Evolutionary conservation across 2,888 invertebrate genomes (phyloP), one percentile per base, ranked within the genome.

Genomic region (Taenaris catops): DNA sequence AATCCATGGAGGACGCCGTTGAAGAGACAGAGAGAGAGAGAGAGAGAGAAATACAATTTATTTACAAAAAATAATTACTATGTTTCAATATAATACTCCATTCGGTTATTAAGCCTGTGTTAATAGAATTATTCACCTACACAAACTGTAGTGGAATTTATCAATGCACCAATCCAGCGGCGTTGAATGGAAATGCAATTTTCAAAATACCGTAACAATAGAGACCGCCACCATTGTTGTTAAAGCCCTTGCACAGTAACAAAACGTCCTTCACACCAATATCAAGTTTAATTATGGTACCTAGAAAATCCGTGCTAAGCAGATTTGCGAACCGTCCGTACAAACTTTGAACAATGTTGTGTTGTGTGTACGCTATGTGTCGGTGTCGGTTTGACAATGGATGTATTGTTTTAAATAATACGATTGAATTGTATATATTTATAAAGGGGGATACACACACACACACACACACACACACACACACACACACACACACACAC

Each of bases 281-380:
- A 48, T 45, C 37, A 44, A 41, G 42, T 50, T 52, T 50, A 49
- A 46, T 49, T 49, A 41, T 44, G 47, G 49, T 48, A 42, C 43
- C 44, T 43, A 44, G 40, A 40, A 51, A 52, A 49, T 45, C 44
- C 44, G 34, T 21, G 31, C 35, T 46, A 49, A 52, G 47, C 49
- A 43, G 51, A 51, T 51, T 52, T 52, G 41, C 32, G 41, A 36
- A 16, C 17, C 17, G 19, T 19, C 14, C n/a, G 19, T 5, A 27
- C 33, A 8, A 20, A 5, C 12, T 28, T 28, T 28, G 5, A 17
- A 4, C 11, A 9, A 4, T 27, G 7, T n/a, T 24, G 5, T 27
- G 17, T 17, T n/a, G 17, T 7, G 16, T 19, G n/a, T n/a, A n/a
- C n/a, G n/a, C n/a, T n/a, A n/a, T n/a, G 7, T 17, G 7, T 10